A percentile compares a stretch with the other conserved stretches of the same genome.
Conservation (phyloP, 1,140 invertebrate species). For the Meloidogyne floridensis region DNA sequence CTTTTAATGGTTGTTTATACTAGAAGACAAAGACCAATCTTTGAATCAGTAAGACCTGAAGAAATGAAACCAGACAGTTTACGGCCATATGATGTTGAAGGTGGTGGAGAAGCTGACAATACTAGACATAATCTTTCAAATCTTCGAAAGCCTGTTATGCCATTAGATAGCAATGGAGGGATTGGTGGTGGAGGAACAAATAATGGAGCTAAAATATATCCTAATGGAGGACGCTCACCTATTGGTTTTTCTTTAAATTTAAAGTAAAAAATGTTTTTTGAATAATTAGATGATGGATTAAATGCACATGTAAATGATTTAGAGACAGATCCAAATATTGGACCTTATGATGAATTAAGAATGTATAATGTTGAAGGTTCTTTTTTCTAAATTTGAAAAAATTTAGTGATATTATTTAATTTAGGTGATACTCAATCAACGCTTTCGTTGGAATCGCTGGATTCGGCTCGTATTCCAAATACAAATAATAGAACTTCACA, state of each 20-base stretch:
- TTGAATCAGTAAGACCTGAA: constrained; percentile 62
- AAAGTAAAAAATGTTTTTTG: background rate
- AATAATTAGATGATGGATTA: constrained; percentile 55
- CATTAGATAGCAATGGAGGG: constrained; percentile 44
- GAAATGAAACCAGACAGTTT: constrained; percentile 63
- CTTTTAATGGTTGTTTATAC: constrained; percentile 56
- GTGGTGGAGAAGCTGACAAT: constrained; percentile 64
- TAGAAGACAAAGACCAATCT: constrained; percentile 40
- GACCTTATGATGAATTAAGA: constrained; percentile 63
- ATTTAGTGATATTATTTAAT: background rate
- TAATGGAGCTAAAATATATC: constrained; percentile 45
- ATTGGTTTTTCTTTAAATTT: constrained; percentile 15
- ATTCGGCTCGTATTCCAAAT: constrained; percentile 42
- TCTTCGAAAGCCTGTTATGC: constrained; percentile 65
- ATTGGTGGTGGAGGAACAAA: constrained; percentile 34
- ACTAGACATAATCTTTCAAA: constrained; percentile 60
- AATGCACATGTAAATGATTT: constrained; percentile 62
- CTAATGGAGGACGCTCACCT: constrained; percentile 38
- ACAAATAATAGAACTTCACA: background rate
- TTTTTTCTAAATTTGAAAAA: background rate
- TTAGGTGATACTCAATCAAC: constrained; percentile 60
- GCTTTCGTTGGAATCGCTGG: constrained; percentile 58
- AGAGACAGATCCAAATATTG: constrained; percentile 62
- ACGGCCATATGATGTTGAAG: constrained; percentile 61
- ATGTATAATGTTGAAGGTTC: constrained; percentile 62